phyloP scores from a whole-genome alignment of 2,113 vertebrate species.

The Gambusia holbrooki region DNA sequence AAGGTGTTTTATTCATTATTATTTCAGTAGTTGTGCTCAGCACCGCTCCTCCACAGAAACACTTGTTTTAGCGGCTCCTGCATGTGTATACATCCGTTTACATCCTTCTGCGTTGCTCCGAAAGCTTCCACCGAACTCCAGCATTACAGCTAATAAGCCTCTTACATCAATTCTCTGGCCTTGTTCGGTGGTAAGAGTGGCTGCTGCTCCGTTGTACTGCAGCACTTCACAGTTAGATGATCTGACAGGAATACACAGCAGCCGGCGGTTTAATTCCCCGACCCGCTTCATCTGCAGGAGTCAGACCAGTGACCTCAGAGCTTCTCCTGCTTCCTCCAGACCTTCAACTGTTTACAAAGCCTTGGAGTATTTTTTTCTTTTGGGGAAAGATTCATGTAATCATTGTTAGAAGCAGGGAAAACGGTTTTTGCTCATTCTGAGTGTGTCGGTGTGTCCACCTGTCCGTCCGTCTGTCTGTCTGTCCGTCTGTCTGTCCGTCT shows the following conservation, averaged over 20 bases:
- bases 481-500: no score
- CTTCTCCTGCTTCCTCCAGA: conserved; percentile 33
- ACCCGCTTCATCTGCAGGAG: conserved; percentile 59
- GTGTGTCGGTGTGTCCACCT: no score
- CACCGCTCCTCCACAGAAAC: conserved; percentile 4
- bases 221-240: conserved; percentile 25
- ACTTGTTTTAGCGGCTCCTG: neutral
- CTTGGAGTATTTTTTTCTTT: conserved; percentile 16
- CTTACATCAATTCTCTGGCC: neutral
- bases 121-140: conserved; percentile 7
- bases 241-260: conserved; percentile 44
- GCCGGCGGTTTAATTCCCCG: conserved; percentile 53
- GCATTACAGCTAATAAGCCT: conserved; percentile 11
- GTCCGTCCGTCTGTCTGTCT: no score
- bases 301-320: conserved; percentile 51
- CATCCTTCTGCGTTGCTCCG: conserved; percentile 8
- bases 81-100: conserved; percentile 1
- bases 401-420: conserved; percentile 1
- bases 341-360: conserved; percentile 53
- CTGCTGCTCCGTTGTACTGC: conserved; percentile 10
- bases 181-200: neutral
- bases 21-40: conserved; percentile 44
- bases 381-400: neutral
- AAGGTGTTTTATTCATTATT: conserved; percentile 35
- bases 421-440: neutral